These are phyloP conservation scores for Osmoderma eremita DNA, from an alignment of 2,888 invertebrate genomes.

Conservation along the genomic window DNA sequence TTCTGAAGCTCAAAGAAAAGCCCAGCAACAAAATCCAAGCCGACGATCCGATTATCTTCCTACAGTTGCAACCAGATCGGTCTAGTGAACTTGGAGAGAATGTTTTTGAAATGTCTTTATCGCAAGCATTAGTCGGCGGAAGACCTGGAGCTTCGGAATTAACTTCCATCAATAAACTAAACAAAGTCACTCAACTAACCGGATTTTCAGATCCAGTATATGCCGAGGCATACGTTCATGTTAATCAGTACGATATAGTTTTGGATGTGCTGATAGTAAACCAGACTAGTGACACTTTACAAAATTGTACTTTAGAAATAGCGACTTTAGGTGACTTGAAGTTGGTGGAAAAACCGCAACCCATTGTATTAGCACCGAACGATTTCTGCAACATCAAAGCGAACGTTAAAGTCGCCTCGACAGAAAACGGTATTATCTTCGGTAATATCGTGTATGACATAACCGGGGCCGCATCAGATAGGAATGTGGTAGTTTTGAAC, in stretches of 20 bases:
- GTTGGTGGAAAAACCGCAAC: conserved; percentile 96
- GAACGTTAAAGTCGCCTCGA: conserved; percentile 98
- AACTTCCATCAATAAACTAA: conserved; percentile 70
- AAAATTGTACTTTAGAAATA: conserved; percentile 97
- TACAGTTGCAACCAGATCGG: conserved; percentile 74
- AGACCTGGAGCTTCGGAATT: conserved; percentile 63
- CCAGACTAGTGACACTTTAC: conserved; percentile 97
- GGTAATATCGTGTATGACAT: conserved; percentile 99
- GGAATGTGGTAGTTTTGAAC: conserved; percentile 97
- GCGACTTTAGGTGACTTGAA: conserved; percentile 98
- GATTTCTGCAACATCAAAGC: conserved; percentile 99
- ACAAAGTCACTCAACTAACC: conserved; percentile 91
- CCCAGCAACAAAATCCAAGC: conserved; percentile 78
- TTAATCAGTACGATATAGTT: conserved; percentile 98
- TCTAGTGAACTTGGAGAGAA: conserved; percentile 70
- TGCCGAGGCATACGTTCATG: conserved; percentile 99
- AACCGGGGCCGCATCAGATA: conserved; percentile 88
- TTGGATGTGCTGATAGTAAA: conserved; percentile 98
- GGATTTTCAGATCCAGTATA: conserved; percentile 99
- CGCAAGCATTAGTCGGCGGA: conserved; percentile 84
- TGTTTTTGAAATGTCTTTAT: conserved; percentile 94
- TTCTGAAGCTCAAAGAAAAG: conserved; percentile 73
- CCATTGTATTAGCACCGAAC: conserved; percentile 94
- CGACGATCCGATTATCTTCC: conserved; percentile 86
- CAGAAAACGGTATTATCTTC: conserved; percentile 99